phyloP scores from a whole-genome alignment of 2,797 vertebrate species.

The Enteromius mattozi region DNA sequence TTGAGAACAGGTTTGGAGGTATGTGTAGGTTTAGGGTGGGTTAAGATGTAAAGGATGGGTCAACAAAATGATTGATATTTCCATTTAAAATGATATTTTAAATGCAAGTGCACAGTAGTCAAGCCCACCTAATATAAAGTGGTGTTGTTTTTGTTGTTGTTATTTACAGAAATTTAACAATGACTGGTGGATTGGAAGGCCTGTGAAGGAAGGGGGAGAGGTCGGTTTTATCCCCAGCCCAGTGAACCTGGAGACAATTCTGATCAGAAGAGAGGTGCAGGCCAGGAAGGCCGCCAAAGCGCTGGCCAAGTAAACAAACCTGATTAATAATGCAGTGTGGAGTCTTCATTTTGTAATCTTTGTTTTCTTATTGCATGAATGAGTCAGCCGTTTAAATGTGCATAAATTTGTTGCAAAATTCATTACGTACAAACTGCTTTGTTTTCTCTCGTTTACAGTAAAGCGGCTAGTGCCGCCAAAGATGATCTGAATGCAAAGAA shows the following conservation, averaged over 20 bases:
- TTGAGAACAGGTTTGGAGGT: too few species aligned
- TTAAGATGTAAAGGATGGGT: too few species aligned
- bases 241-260: slow-evolving; percentile 97
- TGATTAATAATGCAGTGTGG: not conserved
- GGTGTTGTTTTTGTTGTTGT: not conserved
- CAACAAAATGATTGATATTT: too few species aligned
- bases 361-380: not conserved
- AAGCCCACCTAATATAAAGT: too few species aligned
- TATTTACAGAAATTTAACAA: slow-evolving; percentile 94
- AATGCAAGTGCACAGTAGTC: too few species aligned
- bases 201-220: slow-evolving; percentile 96
- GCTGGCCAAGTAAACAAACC: slow-evolving; percentile 75
- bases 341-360: not conserved
- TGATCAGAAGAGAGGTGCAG: slow-evolving; percentile 95
- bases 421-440: not conserved
- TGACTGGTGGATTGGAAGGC: slow-evolving; percentile 98
- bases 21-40: too few species aligned
- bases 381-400: not conserved
- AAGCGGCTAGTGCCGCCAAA: slow-evolving; percentile 89
- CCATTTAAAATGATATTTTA: too few species aligned
- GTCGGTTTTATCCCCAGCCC: slow-evolving; percentile 99
- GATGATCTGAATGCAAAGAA: slow-evolving; percentile 95
- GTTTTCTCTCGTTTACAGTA: slow-evolving; percentile 77
- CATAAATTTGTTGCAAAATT: not conserved
- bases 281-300: slow-evolving; percentile 95